Conservation (phyloP, 2,888 invertebrate genomes). For the Ischnura elegans region DNA sequence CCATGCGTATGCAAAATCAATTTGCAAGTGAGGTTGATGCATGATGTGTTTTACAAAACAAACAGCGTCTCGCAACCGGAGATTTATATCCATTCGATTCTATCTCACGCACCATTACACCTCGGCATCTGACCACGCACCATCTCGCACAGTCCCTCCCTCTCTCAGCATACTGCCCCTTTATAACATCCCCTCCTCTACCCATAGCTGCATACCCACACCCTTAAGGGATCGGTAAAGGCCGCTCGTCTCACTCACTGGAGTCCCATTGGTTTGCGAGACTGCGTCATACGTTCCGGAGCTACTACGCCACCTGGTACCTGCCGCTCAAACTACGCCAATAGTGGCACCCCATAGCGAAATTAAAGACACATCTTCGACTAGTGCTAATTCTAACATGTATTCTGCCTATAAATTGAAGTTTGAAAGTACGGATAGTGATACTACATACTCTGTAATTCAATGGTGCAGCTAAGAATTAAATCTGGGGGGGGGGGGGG, state of each 20-base stretch:
- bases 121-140: background rate
- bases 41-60: background rate
- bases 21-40: background rate
- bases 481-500: too few species aligned
- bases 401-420: background rate
- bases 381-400: background rate
- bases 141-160: background rate
- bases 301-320: slow-evolving; percentile 19
- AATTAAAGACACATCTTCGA: background rate
- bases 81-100: slow-evolving; percentile 10
- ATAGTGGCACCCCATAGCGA: background rate
- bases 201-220: too few species aligned
- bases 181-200: background rate
- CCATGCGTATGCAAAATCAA: background rate
- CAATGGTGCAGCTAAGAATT: too few species aligned
- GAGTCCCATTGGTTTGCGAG: background rate
- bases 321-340: slow-evolving; percentile 1
- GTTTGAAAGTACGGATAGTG: too few species aligned
- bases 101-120: background rate
- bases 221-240: too few species aligned
- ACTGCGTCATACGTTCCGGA: slow-evolving; percentile 33
- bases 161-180: background rate
- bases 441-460: too few species aligned
- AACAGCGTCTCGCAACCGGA: background rate
- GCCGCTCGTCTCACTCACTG: background rate